Base-by-base conservation (phyloP, 2,888 invertebrate genomes). In the Parnassius glacialis region DNA sequence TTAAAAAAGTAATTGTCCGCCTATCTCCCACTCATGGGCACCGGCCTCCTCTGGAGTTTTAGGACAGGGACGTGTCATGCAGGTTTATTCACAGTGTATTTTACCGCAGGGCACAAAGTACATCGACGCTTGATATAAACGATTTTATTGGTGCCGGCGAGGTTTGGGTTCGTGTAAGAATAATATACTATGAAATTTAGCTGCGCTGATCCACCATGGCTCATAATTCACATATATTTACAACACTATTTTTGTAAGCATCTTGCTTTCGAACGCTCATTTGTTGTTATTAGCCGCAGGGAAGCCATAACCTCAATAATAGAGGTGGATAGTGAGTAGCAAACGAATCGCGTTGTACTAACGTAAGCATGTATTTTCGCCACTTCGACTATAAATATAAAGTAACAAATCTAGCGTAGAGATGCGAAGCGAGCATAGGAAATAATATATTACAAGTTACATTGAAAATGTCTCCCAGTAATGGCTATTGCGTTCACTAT, bases 221-320 rank as follows among this genome's bases (percentile, higher is more conserved):
- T 65, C 62, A 61, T 59, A 67, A 68, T 71, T 68, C 67, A 71
- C 70, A 69, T 61, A 45, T 61, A 61, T 64, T 67, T 68, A 68
- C 69, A 66, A 66, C 64, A 64, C 69, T 70, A 72, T 70, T 72
- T 72, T 69, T 69, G 67, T 64, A 66, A 62, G 64, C 59, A 64
- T 67, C 43, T 55, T 54, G 57, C 54, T 65, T 62, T 56, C 55
- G 52, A 67, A 65, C 64, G 59, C 64, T 61, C 61, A 64, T 66
- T 64, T 63, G 65, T 65, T 64, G 59, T 59, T 64, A 56, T 57
- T 52, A 59, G 57, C 54, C 57, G 56, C 47, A 13, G 47, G 42
- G 61, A 43, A 52, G 47, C 45, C 61, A 48, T 62, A 58, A 54
- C 53, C 54, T 58, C 50, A 41, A 10, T n/a, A 12, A 11, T 53